Evolutionary conservation across 2,797 vertebrate species (phyloP), one percentile per base, ranked within the genome.

Genomic region (Hydrocynus forskahlii): DNA sequence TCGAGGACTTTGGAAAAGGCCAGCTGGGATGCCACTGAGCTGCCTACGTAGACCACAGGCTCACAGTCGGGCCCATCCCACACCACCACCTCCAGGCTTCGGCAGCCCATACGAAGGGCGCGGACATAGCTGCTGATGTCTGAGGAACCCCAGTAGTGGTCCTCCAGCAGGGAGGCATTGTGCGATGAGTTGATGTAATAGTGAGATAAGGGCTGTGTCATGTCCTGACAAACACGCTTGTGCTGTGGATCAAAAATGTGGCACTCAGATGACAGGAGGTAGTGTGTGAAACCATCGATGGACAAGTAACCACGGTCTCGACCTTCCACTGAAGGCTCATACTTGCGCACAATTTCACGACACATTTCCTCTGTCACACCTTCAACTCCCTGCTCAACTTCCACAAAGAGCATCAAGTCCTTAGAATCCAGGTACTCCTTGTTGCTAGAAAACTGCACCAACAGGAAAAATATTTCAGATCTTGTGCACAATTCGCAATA

Each of bases 121-220:
- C 95, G 90, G 70, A 97, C 92, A 84, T 97, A 97, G 82, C 96
- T 96, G 16, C 92, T 95, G 81, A 97, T 96, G 88, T 97, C 96
- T 0, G 96, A 94, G 0, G 94, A 95, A 69, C 96, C 97, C 96
- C 96, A 97, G 87, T 96, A 96, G 86, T 96, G 95, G 88, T 97
- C 97, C 87, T 97, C 97, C 72, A 96, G 91, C 78, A 96, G 94
- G 79, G 96, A 96, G 69, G 96, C 95, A 50, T 96, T 96, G 87
- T 97, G 97, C 54, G 97, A 97, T 9, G 97, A 96, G 92, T 96
- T 97, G 70, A 98, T 97, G 89, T 96, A 98, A 90, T 98, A 98
- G 87, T 98, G 97, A 76, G 97, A 97, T 77, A 98, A 91, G 17
- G 97, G 97, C 84, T 96, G 96, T 0, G 89, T 95, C 97, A 97